Base-by-base conservation (phyloP, 2,888 invertebrate species). In the Drosophila diplacantha region DNA sequence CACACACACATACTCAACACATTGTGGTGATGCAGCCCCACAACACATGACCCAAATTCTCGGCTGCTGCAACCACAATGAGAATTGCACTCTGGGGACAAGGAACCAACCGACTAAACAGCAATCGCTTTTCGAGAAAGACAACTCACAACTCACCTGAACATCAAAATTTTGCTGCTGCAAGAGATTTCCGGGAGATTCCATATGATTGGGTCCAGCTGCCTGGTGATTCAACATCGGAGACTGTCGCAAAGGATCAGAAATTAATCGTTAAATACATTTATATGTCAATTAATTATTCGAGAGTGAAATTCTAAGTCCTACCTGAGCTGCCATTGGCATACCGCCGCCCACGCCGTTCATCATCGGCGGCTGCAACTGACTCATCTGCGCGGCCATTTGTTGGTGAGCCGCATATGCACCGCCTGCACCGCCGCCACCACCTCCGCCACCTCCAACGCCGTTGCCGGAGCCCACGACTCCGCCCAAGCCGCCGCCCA, bases 121-220 rank as follows among this genome's bases (percentile, higher is more conserved):
- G 18, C 26, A 68, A 69, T 41, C 16, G n/a, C 43, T 26, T 49
- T 16, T 11, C n/a, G 16, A 44, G 29, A 29, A 43, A 29, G 24
- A 39, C 18, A 32, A 34, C 24, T 29, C 31, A 37, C 12, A 32
- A 89, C 92, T 88, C 81, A 94, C 94, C 94, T 94, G 94, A 85
- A 94, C 93, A 89, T 94, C 94, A 88, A 93, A 94, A 85, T 93
- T 92, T 86, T 93, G 93, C 81, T 92, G 93, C 83, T 93, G 88
- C 75, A 89, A 74, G 50, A 89, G 79, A 86, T 88, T 89, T 90
- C 87, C 90, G 89, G 90, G 87, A 83, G 87, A 89, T 90, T 89
- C 89, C 69, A 88, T 85, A 75, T 88, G 89, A 83, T 89, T 89
- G 35, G 87, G 86, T 61, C 78, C 78, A 58, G 85, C 85, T 58